Evolutionary conservation across 2,888 invertebrate species (phyloP).

Genomic region (Drosophila formosana): DNA sequence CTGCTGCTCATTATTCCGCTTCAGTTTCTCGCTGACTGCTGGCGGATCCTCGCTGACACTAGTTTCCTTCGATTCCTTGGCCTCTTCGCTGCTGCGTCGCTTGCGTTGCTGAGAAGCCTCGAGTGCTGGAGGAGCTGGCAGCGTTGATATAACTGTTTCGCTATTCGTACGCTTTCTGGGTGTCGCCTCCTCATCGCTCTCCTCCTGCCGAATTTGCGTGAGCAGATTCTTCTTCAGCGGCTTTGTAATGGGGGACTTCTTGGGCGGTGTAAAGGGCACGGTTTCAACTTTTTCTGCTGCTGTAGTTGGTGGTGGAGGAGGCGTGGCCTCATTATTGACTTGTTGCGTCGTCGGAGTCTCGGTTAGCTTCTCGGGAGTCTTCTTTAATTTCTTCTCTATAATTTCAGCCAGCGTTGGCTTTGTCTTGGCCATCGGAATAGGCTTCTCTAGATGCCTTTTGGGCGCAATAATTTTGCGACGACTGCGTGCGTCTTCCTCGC

Average conservation of each 20-base stretch:
- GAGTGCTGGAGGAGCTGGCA: conserved; percentile 9
- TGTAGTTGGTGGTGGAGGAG: conserved; percentile 7
- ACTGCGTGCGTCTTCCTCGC: conserved; percentile 77
- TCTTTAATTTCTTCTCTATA: conserved; percentile 81
- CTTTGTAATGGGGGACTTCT: conserved; percentile 78
- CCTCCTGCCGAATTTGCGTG: conserved; percentile 74
- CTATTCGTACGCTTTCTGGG: conserved; percentile 76
- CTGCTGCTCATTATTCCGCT: conserved; percentile 59
- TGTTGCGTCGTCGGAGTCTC: not conserved
- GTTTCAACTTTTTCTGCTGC: not conserved
- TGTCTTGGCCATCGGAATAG: conserved; percentile 42
- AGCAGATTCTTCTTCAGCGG: conserved; percentile 80
- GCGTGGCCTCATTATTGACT: conserved; percentile 19
- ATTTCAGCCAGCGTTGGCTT: conserved; percentile 81
- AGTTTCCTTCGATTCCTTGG: conserved; percentile 41
- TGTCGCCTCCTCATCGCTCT: conserved; percentile 75
- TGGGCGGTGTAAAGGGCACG: conserved; percentile 50
- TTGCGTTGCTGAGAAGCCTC: conserved; percentile 72
- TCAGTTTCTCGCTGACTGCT: conserved; percentile 61
- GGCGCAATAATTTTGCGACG: conserved; percentile 71
- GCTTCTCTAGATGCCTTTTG: conserved; percentile 64
- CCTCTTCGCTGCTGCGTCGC: conserved; percentile 79
- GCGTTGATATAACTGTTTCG: conserved; percentile 49
- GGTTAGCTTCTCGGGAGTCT: conserved; percentile 61
- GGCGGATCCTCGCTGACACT: conserved; percentile 47